phyloP scores from a whole-genome alignment of 2,797 vertebrate genomes.

The Sus cebifrons region DNA sequence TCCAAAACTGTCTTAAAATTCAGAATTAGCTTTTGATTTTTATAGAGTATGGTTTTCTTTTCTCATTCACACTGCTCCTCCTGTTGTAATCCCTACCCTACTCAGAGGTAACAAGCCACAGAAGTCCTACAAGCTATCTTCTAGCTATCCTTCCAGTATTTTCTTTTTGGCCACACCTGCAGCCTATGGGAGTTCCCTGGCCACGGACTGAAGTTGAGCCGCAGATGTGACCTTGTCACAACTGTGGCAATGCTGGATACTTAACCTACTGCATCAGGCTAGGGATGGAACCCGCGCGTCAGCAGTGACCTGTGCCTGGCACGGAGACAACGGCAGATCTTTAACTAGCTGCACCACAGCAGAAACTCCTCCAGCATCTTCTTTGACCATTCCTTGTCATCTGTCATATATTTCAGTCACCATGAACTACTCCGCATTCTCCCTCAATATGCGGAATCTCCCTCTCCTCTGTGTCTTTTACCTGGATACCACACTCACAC shows the following conservation, averaged over 20 bases:
- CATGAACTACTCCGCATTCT: background rate
- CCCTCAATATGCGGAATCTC: background rate
- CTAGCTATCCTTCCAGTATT: background rate
- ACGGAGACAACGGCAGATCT: too few species aligned
- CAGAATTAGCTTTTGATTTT: slow-evolving; percentile 3
- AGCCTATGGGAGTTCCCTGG: too few species aligned
- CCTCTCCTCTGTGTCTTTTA: background rate
- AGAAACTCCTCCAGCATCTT: background rate
- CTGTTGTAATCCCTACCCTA: background rate
- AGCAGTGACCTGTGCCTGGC: too few species aligned
- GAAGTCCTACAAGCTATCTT: background rate
- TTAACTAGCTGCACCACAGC: too few species aligned
- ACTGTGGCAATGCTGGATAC: too few species aligned
- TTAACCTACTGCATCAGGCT: too few species aligned
- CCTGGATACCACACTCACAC: background rate
- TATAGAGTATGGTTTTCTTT: background rate
- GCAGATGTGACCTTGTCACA: too few species aligned
- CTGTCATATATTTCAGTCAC: background rate
- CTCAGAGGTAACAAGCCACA: background rate
- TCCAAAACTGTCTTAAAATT: slow-evolving; percentile 35
- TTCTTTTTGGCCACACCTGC: too few species aligned
- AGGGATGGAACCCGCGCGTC: too few species aligned
- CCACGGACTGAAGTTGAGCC: too few species aligned
- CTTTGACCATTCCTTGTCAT: background rate
- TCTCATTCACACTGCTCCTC: background rate